Evolutionary conservation across 2,113 vertebrate genomes (phyloP).

Genomic region (Galbula dea): DNA sequence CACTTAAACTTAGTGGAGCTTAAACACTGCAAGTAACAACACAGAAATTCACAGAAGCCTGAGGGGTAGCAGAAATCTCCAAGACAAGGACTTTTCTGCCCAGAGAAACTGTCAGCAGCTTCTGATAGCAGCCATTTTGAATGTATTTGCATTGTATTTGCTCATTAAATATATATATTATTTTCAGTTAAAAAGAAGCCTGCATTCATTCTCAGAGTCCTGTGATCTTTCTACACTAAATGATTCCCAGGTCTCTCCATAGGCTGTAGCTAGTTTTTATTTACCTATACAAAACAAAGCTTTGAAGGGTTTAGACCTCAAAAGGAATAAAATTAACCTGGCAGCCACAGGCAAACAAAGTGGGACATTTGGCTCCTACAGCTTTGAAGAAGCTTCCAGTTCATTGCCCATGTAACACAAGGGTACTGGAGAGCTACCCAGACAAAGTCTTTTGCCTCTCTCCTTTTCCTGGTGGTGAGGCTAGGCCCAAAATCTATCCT

Average conservation of each 20-base stretch:
- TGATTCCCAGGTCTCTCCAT: not conserved
- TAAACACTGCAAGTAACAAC: slow-evolving; percentile 6
- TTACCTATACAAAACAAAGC: not conserved
- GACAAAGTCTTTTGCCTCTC: not conserved
- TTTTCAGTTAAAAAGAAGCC: slow-evolving; percentile 12
- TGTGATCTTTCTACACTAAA: not conserved
- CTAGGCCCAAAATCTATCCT: not conserved
- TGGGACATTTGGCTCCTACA: not conserved
- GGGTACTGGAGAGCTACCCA: not conserved
- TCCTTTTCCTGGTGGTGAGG: not conserved
- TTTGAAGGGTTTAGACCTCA: slow-evolving; percentile 3
- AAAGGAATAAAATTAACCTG: not conserved
- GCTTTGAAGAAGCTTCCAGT: not conserved
- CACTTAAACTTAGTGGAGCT: slow-evolving; percentile 39
- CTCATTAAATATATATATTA: not conserved
- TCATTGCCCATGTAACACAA: not conserved
- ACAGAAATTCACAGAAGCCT: not conserved
- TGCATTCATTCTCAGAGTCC: not conserved
- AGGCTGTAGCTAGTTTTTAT: not conserved
- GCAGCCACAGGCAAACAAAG: not conserved
- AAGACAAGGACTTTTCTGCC: not conserved
- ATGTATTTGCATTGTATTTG: not conserved
- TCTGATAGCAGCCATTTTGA: not conserved
- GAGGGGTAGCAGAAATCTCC: not conserved
- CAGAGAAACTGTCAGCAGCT: not conserved